Base-by-base conservation (phyloP, 2,113 vertebrate genomes). In the Periophthalmus modestus region DNA sequence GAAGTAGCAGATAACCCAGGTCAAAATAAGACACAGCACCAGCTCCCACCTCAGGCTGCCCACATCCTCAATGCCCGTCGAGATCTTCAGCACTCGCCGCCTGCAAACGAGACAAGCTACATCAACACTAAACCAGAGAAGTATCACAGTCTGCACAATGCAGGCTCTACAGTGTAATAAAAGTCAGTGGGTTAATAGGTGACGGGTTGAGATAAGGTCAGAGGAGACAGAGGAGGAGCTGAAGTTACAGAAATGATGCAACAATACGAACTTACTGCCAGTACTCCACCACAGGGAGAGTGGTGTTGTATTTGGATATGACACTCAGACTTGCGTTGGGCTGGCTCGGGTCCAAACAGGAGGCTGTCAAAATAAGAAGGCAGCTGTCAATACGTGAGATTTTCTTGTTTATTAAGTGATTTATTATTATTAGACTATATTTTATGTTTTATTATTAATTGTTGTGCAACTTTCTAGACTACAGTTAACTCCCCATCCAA, bases 1-100 rank as follows among this genome's bases (percentile, higher is more conserved):
- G 61, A 90, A 89, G 72, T 90, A 89, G 75, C 87, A 89, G 67
- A 89, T 84, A 63, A 84, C 39, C 89, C 89, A 90, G 21, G 75
- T 65, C 63, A 90, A 76, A 74, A 89, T 75, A 66, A 90, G 87
- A 71, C 87, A 90, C 66, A 90, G 16, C 54, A 39, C 84, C 71
- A 90, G 76, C 39, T 90, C 89, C 89, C 86, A 90, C 18, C 81
- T 80, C 76, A 90, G 33, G 47, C 82, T 80, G 13, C 89, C 89
- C 12, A 89, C 33, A 1, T 90, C 81, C n/a, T 90, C 84, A 2
- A 90, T 90, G 5, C 89, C 84, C 28, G 65, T 5, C 2, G 89
- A 90, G 67, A 89, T 73, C 19, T 90, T 89, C 65, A 90, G 69
- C 71, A 89, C 87, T 14, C 87, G 63, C 5, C 5, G 81, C 62